A percentile compares a stretch with the other conserved stretches of the same genome.
Conservation (phyloP, 2,113 vertebrate genomes). For the Rhinoderma darwinii region DNA sequence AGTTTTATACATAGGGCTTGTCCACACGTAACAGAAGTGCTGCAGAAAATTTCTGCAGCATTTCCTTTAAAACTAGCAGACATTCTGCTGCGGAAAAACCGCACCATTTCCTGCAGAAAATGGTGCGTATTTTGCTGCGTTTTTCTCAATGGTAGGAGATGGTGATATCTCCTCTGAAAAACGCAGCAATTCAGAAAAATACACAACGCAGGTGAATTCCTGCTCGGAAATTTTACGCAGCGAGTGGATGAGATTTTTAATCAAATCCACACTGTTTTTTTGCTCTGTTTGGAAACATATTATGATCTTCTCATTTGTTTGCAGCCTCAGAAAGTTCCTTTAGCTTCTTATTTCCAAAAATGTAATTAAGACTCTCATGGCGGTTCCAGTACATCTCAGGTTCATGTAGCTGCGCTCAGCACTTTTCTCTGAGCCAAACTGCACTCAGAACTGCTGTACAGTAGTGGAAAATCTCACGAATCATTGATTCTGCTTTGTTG, state of each 20-base stretch:
- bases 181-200: too few species aligned
- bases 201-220: too few species aligned
- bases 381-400: not conserved
- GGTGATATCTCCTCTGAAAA: too few species aligned
- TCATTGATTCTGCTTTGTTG: not conserved
- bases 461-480: not conserved
- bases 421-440: not conserved
- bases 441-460: not conserved
- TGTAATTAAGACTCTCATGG: not conserved
- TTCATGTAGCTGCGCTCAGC: constrained; percentile 11
- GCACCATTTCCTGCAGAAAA: too few species aligned
- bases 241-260: too few species aligned
- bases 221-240: too few species aligned
- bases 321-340: not conserved
- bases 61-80: too few species aligned
- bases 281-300: not conserved
- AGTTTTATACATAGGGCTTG: not conserved
- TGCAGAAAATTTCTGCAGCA: too few species aligned
- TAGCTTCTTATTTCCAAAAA: not conserved
- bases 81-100: too few species aligned
- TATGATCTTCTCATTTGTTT: not conserved
- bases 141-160: too few species aligned
- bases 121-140: too few species aligned
- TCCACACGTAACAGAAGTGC: too few species aligned
- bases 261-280: not conserved